Base-by-base conservation (phyloP, 1,140 invertebrate species). In the Bombus superbus region DNA sequence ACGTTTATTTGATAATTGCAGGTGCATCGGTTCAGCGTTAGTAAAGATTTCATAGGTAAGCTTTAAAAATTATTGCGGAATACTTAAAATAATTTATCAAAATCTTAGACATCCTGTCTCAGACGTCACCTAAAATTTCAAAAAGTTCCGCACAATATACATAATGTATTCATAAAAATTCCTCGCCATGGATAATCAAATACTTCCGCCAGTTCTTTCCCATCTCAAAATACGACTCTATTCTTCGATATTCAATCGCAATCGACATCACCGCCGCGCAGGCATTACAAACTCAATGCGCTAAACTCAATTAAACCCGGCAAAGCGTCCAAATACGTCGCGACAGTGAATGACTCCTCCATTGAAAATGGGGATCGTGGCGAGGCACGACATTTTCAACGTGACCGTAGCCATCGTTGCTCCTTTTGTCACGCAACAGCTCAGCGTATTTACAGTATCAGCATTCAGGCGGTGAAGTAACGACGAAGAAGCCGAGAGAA, bases 401-500 rank as follows among this genome's bases (percentile, higher is more conserved):
- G 62, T 40, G 71, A 59, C 59, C 71, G 28, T 13, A 71, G 13
- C 15, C 35, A 38, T n/a, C 40, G 81, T 35, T 47, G 81, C n/a
- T 68, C 73, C 62, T 57, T 78, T 83, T 69, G 81, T 83, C 81
- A 42, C 74, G 81, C 74, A 78, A 83, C 81, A 69, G 83, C 83
- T 47, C 76, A 40, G 76, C 83, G 42, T 72, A 80, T 80, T 79
- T 72, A 80, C 75, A 85, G 76, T 85, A 79, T 80, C 77, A 59
- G 83, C 83, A 35, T 53, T 83, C 81, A 80, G 78, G 69, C 69
- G 78, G 59, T 66, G 83, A 74, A 85, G 83, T 78, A 83, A 83
- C 81, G 74, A 28, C 74, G 47, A 76, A 83, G 81, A 83, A 83
- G 81, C 81, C 81, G 81, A 78, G 81, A 83, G 81, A 83, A 83